phyloP scores from a whole-genome alignment of 2,888 invertebrate genomes.

The Hyposoter didymator region DNA sequence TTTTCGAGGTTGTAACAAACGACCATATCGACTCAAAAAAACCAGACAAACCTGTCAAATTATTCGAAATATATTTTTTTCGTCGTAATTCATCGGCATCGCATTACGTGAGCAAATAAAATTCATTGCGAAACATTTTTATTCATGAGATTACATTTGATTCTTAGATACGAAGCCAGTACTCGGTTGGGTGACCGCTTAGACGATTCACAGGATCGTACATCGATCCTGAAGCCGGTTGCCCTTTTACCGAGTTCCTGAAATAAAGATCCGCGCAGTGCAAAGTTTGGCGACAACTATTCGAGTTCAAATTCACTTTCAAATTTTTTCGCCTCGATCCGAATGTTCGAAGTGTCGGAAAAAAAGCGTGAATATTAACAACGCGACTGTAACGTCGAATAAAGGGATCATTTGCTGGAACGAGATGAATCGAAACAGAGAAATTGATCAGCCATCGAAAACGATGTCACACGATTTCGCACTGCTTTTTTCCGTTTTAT shows the following conservation, averaged over 20 bases:
- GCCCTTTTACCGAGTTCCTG: not conserved
- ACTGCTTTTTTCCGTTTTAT: slow-evolving; percentile 71
- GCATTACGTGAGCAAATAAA: not conserved
- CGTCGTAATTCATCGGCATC: not conserved
- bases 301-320: slow-evolving; percentile 24
- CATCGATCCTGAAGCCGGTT: too few species aligned
- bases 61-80: not conserved
- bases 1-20: not conserved
- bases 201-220: too few species aligned
- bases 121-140: not conserved
- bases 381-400: not conserved
- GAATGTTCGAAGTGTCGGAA: not conserved
- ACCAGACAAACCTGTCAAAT: not conserved
- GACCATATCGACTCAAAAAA: not conserved
- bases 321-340: not conserved
- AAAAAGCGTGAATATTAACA: not conserved
- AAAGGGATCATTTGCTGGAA: not conserved
- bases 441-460: slow-evolving; percentile 67
- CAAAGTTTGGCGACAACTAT: not conserved
- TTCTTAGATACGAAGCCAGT: too few species aligned
- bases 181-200: too few species aligned
- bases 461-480: slow-evolving; percentile 78
- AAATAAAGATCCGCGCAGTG: not conserved
- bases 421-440: slow-evolving; percentile 29
- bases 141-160: not conserved